Evolutionary conservation across 1,140 invertebrate species (phyloP), one percentile per base, ranked within the genome.

Genomic region (Drosophila tsacasi): DNA sequence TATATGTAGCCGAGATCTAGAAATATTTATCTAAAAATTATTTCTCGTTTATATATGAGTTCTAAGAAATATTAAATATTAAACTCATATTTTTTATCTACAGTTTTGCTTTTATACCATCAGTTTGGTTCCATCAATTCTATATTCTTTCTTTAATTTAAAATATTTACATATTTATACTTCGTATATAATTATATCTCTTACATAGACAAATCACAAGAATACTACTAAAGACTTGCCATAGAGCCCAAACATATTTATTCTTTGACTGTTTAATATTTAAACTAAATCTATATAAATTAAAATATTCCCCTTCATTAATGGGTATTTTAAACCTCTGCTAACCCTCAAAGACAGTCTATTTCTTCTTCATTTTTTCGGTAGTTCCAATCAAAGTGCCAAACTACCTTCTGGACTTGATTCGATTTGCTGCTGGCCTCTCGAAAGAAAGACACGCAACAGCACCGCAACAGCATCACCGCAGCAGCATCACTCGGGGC

Each of bases 341-440:
- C 42, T 30, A 3, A 4, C 4, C 15, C 15, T 27, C 0, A 52
- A 39, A 52, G 46, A 68, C 52, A 52, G 35, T 30, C 3, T 8
- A 21, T 32, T 10, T 64, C 50, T 27, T 17, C 40, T 19, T 65
- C 0, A 44, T 50, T 62, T 61, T 49, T 76, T 83, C 55, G 84
- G 84, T 75, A 83, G 81, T 81, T 87, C 68, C 84, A 87, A 89
- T 87, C 68, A 84, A 87, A 87, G 84, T 89, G 83, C 81, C 83
- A 83, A 80, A 78, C 76, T 83, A 72, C 58, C 81, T 69, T 78
- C 55, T 58, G 66, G 65, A 61, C 79, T 63, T 58, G 50, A 54
- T 63, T 62, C 77, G 61, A 39, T 54, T 62, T 42, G 52, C 39
- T 19, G 49, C 15, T 25, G 54, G 54, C 35, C 47, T 27, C 57